Conservation (phyloP, 2,888 invertebrate genomes). For the Eupithecia abbreviata region DNA sequence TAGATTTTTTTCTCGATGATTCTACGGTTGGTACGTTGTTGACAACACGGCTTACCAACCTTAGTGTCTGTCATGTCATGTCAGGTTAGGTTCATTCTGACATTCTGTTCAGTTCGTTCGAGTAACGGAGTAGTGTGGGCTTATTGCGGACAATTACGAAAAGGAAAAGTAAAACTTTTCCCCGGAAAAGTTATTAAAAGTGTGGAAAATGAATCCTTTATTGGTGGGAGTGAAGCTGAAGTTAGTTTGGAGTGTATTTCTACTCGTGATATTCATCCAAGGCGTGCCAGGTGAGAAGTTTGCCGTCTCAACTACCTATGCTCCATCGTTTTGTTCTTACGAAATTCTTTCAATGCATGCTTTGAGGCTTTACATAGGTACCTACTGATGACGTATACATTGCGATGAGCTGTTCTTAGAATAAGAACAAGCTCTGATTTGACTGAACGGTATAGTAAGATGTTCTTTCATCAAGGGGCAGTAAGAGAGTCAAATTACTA, state of each 20-base stretch:
- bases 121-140: background rate
- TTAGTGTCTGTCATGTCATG: background rate
- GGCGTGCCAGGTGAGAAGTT: constrained; percentile 53
- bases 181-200: constrained; percentile 20
- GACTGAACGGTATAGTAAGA: background rate
- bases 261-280: constrained; percentile 51
- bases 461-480: background rate
- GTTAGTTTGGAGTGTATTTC: constrained; percentile 47
- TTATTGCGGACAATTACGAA: background rate
- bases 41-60: no score
- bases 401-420: constrained; percentile 21
- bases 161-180: constrained; percentile 30
- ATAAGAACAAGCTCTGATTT: background rate
- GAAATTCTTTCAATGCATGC: constrained; percentile 32
- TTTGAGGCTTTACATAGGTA: constrained; percentile 18
- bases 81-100: background rate
- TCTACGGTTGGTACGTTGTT: no score
- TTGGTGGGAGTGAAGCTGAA: constrained; percentile 56
- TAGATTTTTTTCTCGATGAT: no score
- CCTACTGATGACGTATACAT: constrained; percentile 38
- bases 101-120: background rate
- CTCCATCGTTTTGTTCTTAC: constrained; percentile 28
- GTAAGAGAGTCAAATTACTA: background rate
- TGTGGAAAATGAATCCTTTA: constrained; percentile 56
- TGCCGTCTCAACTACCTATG: constrained; percentile 35